Conservation (phyloP, 2,888 invertebrate genomes). For the Yponomeuta malinellus region DNA sequence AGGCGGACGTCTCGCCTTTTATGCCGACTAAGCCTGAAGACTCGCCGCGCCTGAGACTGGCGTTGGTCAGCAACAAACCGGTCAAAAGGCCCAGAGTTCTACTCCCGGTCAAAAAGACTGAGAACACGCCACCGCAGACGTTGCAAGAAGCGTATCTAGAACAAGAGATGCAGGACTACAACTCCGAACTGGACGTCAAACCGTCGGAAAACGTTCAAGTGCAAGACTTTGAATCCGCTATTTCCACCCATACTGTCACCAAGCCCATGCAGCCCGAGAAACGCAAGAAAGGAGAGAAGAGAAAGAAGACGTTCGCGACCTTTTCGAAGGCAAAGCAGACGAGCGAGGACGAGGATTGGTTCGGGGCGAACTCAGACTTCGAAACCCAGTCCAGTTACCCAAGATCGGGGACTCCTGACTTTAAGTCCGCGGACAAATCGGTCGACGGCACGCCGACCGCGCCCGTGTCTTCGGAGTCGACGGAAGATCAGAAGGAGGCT, state of each 20-base stretch:
- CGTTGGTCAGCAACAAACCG: constrained; percentile 42
- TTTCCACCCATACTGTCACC: constrained; percentile 60
- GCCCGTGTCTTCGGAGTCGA: constrained; percentile 42
- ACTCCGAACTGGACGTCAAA: constrained; percentile 22
- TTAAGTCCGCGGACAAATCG: constrained; percentile 43
- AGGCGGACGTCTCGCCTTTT: constrained; percentile 25
- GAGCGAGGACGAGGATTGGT: constrained; percentile 64
- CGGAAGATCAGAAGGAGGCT: constrained; percentile 46
- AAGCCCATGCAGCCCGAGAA: constrained; percentile 35
- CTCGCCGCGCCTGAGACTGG: constrained; percentile 58
- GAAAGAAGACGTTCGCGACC: constrained; percentile 35
- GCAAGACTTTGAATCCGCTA: constrained; percentile 57
- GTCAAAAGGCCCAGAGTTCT: constrained; percentile 57
- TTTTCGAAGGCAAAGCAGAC: constrained; percentile 31
- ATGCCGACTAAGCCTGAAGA: constrained; percentile 32
- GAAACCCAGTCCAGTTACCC: constrained; percentile 63
- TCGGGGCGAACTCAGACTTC: constrained; percentile 45
- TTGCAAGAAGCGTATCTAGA: neutral
- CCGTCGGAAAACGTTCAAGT: constrained; percentile 25
- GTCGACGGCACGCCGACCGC: constrained; percentile 21
- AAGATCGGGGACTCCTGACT: constrained; percentile 57
- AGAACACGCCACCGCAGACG: constrained; percentile 21
- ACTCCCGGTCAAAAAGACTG: constrained; percentile 49
- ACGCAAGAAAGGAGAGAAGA: constrained; percentile 34
- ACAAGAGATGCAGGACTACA: constrained; percentile 18